phyloP scores from a whole-genome alignment of 2,797 vertebrate genomes.

The Strix occidentalis region DNA sequence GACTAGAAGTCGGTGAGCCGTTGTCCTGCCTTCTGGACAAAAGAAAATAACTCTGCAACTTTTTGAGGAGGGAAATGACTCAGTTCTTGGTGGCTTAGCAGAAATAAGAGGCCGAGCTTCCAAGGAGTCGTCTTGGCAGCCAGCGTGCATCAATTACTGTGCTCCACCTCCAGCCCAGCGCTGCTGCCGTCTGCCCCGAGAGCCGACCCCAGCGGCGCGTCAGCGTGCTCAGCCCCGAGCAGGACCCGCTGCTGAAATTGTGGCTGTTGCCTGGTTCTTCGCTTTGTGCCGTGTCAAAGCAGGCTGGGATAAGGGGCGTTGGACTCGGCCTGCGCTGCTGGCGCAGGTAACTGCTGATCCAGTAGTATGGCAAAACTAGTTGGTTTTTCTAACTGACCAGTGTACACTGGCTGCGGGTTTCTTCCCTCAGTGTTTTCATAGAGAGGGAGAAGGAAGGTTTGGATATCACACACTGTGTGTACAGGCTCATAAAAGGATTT shows the following conservation, averaged over 20 bases:
- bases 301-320: background rate
- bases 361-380: fast-evolving
- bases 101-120: background rate
- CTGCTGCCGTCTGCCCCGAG: background rate
- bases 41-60: background rate
- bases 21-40: background rate
- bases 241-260: fast-evolving
- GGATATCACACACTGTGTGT: fast-evolving
- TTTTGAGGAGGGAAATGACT: conserved; percentile 23
- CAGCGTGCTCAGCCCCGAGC: fast-evolving
- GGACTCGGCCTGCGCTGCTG: background rate
- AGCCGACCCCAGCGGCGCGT: background rate
- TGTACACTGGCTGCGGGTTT: background rate
- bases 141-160: background rate
- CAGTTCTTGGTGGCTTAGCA: conserved; percentile 9
- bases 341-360: background rate
- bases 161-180: background rate
- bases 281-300: background rate
- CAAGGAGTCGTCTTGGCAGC: background rate
- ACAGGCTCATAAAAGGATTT: background rate
- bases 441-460: background rate
- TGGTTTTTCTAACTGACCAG: background rate
- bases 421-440: background rate
- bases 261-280: fast-evolving
- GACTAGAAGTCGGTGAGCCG: background rate